Conservation (phyloP, 2,888 invertebrate species). For the Machimus rusticus region DNA sequence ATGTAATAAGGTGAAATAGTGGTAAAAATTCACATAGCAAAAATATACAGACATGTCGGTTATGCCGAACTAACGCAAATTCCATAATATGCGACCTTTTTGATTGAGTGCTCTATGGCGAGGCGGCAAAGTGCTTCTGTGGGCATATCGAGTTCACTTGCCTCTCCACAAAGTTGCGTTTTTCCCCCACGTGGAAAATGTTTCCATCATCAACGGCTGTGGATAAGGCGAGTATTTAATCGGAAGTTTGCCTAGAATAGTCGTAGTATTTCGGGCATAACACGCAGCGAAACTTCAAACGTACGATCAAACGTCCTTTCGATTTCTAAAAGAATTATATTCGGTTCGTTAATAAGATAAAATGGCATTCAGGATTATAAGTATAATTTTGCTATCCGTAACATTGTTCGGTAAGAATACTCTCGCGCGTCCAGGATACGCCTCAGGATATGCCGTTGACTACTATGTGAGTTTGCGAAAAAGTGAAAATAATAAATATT, state of each 20-base stretch:
- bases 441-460: constrained; percentile 64
- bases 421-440: constrained; percentile 63
- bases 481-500: not conserved
- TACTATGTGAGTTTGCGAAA: constrained; percentile 68
- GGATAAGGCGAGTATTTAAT: constrained; percentile 58
- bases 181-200: constrained; percentile 47
- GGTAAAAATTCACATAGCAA: constrained; percentile 21
- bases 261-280: constrained; percentile 62
- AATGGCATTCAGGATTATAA: constrained; percentile 45
- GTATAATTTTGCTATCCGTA: constrained; percentile 52
- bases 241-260: constrained; percentile 60
- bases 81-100: constrained; percentile 34
- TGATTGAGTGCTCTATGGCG: constrained; percentile 3
- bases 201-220: constrained; percentile 47
- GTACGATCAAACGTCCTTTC: not conserved
- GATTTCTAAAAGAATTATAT: not conserved
- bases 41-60: not conserved
- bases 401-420: constrained; percentile 56
- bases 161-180: constrained; percentile 29
- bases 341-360: not conserved
- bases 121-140: not conserved
- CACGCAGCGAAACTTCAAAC: not conserved
- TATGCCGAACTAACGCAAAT: constrained; percentile 7
- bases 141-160: not conserved
- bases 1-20: constrained; percentile 22